Evolutionary conservation across 2,888 invertebrate species (phyloP), one percentile per base, ranked within the genome.

Genomic region (Phortica magna): DNA sequence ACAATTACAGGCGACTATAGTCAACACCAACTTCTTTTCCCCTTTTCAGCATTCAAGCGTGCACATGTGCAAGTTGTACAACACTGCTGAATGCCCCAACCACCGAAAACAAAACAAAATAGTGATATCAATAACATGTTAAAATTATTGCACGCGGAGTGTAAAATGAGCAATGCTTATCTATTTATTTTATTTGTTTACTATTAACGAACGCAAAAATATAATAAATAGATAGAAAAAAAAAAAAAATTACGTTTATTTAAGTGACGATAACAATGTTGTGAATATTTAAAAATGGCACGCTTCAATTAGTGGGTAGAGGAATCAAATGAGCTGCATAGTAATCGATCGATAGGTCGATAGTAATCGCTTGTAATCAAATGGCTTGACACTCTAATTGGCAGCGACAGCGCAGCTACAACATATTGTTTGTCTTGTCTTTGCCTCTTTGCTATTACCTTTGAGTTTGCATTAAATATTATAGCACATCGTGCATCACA

Each of bases 311-410:
- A 53, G n/a, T 5, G 10, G 53, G 5, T 7, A 10, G 53, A 31
- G 31, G 31, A 31, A 31, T 31, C 31, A 31, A 4, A 31, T 31
- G 31, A 48, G 7, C 59, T 59, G 17, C 14, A 17, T 59, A 12
- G 59, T 59, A 17, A 14, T 59, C 17, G n/a, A 42, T 67, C 67
- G 67, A 67, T 67, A 6, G 67, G 39, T 67, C 67, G 41, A 67
- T 67, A 31, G 42, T 42, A 42, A 67, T 67, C 41, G 67, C 67
- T 39, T 67, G 42, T 41, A 67, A 67, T 67, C 67, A 67, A 67
- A 41, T 67, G 67, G 7, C 41, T 42, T 67, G 67, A 67, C 41
- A 42, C 42, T 41, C 67, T 67, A 42, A 67, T 67, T 67, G 67
- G 67, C 67, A n/a, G 41, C 67, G 41, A 12, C 41, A 67, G 19